Evolutionary conservation across 2,888 invertebrate genomes (phyloP).

Genomic region (Drosophila suboccidentalis): DNA sequence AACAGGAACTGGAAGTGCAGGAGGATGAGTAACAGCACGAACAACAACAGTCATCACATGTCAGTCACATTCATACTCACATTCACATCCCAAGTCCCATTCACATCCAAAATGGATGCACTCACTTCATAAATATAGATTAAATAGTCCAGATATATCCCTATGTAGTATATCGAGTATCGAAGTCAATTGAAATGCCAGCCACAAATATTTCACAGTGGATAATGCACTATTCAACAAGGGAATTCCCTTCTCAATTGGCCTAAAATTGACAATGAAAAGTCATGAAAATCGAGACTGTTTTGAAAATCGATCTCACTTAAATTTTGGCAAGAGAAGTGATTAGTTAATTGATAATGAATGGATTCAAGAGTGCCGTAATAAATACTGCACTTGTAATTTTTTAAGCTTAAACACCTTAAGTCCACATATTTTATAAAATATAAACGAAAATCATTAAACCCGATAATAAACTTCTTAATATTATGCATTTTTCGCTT

Average conservation of each 20-base stretch:
- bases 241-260: conserved; percentile 9
- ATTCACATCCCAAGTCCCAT: not conserved
- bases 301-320: no score
- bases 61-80: conserved; percentile 8
- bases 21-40: conserved; percentile 8
- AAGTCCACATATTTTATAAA: not conserved
- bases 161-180: not conserved
- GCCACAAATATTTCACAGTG: conserved; percentile 4
- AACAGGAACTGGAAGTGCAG: conserved; percentile 2
- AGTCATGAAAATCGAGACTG: not conserved
- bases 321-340: not conserved
- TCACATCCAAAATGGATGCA: conserved; percentile 16
- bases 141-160: conserved; percentile 42
- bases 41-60: conserved; percentile 47
- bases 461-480: not conserved
- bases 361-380: conserved; percentile 1
- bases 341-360: not conserved
- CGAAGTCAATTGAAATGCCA: conserved; percentile 25
- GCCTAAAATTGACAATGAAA: not conserved
- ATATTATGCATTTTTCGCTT: not conserved
- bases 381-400: not conserved
- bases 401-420: no score
- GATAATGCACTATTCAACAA: conserved; percentile 13
- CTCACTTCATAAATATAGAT: conserved; percentile 74
- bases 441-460: not conserved